A percentile compares a stretch with the other conserved stretches of the same genome.
Conservation (phyloP, 2,888 invertebrate genomes). For the Notodonta dromedarius region DNA sequence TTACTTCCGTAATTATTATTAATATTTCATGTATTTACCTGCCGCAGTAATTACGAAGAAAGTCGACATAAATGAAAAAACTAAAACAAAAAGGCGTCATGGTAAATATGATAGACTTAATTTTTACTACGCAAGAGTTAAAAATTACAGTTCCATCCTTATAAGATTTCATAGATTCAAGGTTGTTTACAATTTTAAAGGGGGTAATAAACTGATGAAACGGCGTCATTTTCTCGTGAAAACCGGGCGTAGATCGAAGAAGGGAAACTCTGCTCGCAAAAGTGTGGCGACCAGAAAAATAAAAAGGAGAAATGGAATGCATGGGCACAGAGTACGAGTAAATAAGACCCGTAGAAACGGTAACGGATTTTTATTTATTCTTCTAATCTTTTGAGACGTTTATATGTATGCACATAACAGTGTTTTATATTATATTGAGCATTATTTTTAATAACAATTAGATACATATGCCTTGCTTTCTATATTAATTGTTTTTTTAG, state of each 20-base stretch:
- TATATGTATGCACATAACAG: no score
- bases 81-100: constrained; percentile 13
- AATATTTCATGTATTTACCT: not conserved
- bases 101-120: constrained; percentile 5
- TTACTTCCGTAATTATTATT: not conserved
- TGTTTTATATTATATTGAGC: not conserved
- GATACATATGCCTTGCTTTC: no score
- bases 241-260: constrained; percentile 6
- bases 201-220: constrained; percentile 42
- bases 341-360: constrained; percentile 6
- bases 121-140: not conserved
- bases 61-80: constrained; percentile 9
- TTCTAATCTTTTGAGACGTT: not conserved
- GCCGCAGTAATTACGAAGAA: constrained; percentile 31
- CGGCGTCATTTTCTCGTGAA: constrained; percentile 50
- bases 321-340: constrained; percentile 7
- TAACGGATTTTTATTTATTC: not conserved
- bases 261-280: constrained; percentile 1
- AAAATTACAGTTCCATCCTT: not conserved
- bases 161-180: not conserved
- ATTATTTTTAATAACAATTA: no score
- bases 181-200: constrained; percentile 20
- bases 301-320: constrained; percentile 14
- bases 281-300: not conserved
- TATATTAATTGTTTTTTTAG: not conserved